Conservation (phyloP, 2,113 vertebrate species). For the Zootoca vivipara region DNA sequence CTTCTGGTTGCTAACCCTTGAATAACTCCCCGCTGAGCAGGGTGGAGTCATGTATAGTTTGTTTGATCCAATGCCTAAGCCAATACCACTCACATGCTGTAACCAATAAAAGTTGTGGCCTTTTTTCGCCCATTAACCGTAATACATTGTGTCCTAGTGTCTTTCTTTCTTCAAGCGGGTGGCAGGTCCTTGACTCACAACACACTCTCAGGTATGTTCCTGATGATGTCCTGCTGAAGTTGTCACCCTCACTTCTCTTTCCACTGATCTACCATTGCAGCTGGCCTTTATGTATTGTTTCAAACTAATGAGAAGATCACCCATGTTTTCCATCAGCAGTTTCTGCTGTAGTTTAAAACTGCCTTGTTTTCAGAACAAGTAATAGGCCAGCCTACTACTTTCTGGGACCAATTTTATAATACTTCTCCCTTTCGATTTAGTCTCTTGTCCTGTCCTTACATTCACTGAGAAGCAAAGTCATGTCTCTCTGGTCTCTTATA, state of each 20-base stretch:
- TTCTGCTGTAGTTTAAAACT: background rate
- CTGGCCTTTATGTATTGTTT: background rate
- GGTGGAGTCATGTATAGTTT: too few relatives aligned
- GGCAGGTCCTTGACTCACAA: too few relatives aligned
- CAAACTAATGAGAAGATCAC: constrained; percentile 1
- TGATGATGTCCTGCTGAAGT: background rate
- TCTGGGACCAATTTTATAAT: background rate
- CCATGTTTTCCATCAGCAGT: background rate
- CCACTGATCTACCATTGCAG: background rate
- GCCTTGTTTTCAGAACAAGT: background rate
- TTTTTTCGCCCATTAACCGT: too few relatives aligned
- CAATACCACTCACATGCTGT: too few relatives aligned
- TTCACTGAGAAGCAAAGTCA: background rate
- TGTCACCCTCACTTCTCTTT: background rate
- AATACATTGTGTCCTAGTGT: too few relatives aligned
- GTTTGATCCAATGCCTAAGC: too few relatives aligned
- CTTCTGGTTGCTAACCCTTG: too few relatives aligned
- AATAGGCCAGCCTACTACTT: background rate
- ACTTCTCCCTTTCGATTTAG: background rate
- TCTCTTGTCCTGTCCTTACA: background rate
- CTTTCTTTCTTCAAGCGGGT: too few relatives aligned
- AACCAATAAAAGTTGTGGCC: too few relatives aligned
- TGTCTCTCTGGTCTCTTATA: background rate
- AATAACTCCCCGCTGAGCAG: too few relatives aligned
- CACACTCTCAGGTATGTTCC: background rate